These are phyloP conservation scores for Turdus rufiventris DNA, from an alignment of 2,113 vertebrate species.

Conservation along the genomic window DNA sequence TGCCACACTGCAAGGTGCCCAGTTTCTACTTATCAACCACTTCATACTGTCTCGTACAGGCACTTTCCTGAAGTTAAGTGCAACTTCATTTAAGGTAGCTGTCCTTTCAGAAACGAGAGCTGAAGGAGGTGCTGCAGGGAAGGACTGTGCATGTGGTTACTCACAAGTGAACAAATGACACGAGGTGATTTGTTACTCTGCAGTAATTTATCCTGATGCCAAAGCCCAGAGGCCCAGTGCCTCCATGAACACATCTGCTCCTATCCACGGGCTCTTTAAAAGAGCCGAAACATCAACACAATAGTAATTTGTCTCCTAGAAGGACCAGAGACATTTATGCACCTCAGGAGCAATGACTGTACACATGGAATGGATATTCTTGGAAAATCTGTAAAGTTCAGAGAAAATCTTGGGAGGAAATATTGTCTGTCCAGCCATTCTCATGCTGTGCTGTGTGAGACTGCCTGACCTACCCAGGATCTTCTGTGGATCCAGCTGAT, in stretches of 20 bases:
- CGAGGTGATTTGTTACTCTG: background rate
- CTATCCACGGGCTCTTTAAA: background rate
- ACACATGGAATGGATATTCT: background rate
- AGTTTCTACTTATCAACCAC: background rate
- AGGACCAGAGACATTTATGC: background rate
- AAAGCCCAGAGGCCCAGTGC: background rate
- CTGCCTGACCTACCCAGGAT: background rate
- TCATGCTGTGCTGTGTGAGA: background rate
- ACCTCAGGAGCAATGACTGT: slow-evolving; percentile 2
- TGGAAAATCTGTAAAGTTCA: background rate
- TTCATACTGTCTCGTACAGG: background rate
- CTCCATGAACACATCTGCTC: background rate
- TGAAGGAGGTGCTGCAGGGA: background rate
- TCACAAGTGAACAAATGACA: background rate
- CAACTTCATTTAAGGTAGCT: background rate
- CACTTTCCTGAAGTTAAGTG: background rate
- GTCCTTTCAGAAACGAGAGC: background rate
- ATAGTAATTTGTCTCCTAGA: background rate
- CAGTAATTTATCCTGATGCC: background rate
- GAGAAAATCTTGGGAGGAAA: background rate
- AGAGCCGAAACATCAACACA: background rate
- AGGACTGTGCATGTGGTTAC: background rate
- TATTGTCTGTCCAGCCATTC: background rate
- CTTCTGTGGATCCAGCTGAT: background rate
- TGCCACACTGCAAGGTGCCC: background rate